Base-by-base conservation (phyloP, 2,888 invertebrate species). In the Nasonovia ribisnigri region DNA sequence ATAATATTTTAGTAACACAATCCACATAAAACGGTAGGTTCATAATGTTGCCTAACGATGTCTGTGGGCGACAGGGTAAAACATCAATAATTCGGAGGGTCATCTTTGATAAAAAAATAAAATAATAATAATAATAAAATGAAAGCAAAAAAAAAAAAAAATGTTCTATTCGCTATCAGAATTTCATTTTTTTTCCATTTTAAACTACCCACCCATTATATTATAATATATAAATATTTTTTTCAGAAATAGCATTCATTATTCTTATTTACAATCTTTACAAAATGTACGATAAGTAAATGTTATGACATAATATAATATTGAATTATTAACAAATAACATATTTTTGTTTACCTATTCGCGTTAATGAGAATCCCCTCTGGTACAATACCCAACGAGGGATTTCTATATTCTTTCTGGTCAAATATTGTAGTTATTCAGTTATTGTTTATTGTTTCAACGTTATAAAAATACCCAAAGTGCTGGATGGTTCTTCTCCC, bases 61-160 rank as follows among this genome's bases (percentile, higher is more conserved):
- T 84, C 90, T 90, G 90, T n/a, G 51, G 84, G 77, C 51, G 90
- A 90, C 90, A 90, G 77, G 77, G 42, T 84, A 84, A 51, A 84
- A 77, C 90, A 90, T 90, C 90, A 90, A 90, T 90, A 90, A 90
- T 90, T 48, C 16, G 77, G 42, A 90, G 51, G 90, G 90, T 90
- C 77, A 90, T 42, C 84, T 90, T 51, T 29, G 77, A 90, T 48
- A 90, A 36, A 77, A 36, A 67, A 46, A 60, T n/a, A 43, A 43
- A 90, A 24, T n/a, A 90, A 87, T 36, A 88, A 36, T 51, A 88
- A 36, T 24, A 51, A 51, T 43, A 84, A 43, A 84, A 84, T 26
- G 1, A 84, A 84, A 43, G 26, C 13, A 88, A 54, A 88, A 54
- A 48, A 86, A 42, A 86, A 42, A 20, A 86, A 84, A 84, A 51